Percentiles rank a stretch among this genome's conserved stretches.
Evolutionary conservation across 1,140 invertebrate genomes (phyloP).

Genomic region (Rhopalosiphum padi): DNA sequence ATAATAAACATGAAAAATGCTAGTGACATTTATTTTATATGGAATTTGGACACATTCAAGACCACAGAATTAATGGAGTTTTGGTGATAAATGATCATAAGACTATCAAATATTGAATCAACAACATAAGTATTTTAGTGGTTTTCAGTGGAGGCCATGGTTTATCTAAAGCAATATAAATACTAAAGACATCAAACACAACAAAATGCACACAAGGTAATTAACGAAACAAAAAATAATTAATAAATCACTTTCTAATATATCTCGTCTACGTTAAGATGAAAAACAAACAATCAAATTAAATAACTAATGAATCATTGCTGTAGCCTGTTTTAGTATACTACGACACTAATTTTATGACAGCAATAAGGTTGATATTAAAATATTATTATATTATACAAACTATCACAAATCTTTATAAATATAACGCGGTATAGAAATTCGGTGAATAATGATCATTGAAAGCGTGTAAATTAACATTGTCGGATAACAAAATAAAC

Average conservation of each 20-base stretch:
- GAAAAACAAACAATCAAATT: not conserved
- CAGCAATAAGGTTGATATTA: not conserved
- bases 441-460: not conserved
- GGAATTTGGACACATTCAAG: not conserved
- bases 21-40: slow-evolving; percentile 3
- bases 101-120: not conserved
- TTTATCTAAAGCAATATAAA: not conserved
- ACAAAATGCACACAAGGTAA: not conserved
- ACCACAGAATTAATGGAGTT: not conserved
- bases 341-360: not conserved
- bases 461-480: not conserved
- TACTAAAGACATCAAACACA: not conserved
- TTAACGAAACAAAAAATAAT: not conserved
- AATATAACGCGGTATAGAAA: not conserved
- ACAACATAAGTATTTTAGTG: not conserved
- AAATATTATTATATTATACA: not conserved
- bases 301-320: not conserved
- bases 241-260: slow-evolving; percentile 2
- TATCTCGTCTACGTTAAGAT: not conserved
- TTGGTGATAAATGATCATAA: not conserved
- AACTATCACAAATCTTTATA: not conserved
- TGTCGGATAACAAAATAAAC: not conserved
- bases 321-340: not conserved
- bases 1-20: not conserved
- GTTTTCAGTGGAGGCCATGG: not conserved